Evolutionary conservation across 2,113 vertebrate species (phyloP).

Genomic region (Monopterus albus): DNA sequence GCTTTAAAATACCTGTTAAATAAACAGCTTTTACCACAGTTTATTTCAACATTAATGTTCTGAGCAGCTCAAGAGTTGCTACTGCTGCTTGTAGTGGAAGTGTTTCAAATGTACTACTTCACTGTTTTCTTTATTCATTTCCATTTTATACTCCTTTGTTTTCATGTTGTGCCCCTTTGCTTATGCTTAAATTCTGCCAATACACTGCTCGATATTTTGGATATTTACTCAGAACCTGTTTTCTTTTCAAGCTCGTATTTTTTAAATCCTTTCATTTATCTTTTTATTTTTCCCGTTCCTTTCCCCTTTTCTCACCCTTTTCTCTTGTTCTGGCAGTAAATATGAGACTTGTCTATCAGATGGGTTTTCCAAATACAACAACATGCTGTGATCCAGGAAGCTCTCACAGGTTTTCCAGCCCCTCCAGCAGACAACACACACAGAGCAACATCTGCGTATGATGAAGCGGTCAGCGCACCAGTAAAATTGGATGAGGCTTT

Average conservation of each 20-base stretch:
- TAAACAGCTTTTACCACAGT: slow-evolving; percentile 4
- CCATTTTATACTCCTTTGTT: too few species aligned
- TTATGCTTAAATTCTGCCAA: too few species aligned
- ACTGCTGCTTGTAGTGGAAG: not conserved
- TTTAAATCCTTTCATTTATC: slow-evolving; percentile 39
- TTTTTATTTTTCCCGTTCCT: slow-evolving; percentile 43
- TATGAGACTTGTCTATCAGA: slow-evolving; percentile 39
- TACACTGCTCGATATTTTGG: too few species aligned
- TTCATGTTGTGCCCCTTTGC: too few species aligned
- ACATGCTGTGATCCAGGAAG: slow-evolving; percentile 53
- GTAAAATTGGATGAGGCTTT: slow-evolving; percentile 75
- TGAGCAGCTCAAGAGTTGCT: not conserved
- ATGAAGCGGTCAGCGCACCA: slow-evolving; percentile 72
- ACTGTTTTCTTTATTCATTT: too few species aligned
- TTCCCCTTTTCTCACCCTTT: slow-evolving; percentile 25
- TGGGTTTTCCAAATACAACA: slow-evolving; percentile 63
- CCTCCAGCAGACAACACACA: slow-evolving; percentile 19
- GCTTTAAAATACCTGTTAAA: slow-evolving; percentile 13
- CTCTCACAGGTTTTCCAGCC: slow-evolving; percentile 7
- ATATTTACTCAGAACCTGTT: too few species aligned
- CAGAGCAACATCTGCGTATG: slow-evolving; percentile 65
- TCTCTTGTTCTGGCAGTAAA: slow-evolving; percentile 45
- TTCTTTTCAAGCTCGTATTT: too few species aligned
- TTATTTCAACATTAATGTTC: not conserved
- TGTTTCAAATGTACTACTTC: too few species aligned